Evolutionary conservation across 2,113 vertebrate species (phyloP).

Genomic region (Paramormyrops kingsleyae): DNA sequence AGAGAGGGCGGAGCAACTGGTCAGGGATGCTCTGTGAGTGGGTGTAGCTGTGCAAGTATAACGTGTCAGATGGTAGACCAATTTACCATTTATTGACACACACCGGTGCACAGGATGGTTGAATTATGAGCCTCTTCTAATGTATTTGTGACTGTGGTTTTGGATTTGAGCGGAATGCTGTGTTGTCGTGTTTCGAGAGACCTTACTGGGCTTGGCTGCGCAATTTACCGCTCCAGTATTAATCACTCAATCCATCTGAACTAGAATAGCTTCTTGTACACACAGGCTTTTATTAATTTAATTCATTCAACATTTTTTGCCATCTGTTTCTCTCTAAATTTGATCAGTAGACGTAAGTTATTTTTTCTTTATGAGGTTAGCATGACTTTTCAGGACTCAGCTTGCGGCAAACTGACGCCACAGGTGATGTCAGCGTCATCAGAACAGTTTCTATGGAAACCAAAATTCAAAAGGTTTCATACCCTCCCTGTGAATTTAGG

Average conservation of each 20-base stretch:
- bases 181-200: not conserved
- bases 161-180: not conserved
- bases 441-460: not conserved
- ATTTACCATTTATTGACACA: not conserved
- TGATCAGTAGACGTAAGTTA: not conserved
- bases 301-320: not conserved
- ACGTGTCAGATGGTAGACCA: not conserved
- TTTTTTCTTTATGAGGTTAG: not conserved
- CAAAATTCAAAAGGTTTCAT: not conserved
- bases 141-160: not conserved
- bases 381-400: not conserved
- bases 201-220: not conserved
- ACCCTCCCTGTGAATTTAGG: not conserved
- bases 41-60: not conserved
- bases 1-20: not conserved
- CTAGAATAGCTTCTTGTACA: not conserved
- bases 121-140: not conserved
- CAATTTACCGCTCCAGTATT: not conserved
- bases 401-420: not conserved
- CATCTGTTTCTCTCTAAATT: constrained; percentile 2
- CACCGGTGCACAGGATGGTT: not conserved
- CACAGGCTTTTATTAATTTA: not conserved
- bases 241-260: not conserved
- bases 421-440: not conserved
- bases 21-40: not conserved